phyloP scores from a whole-genome alignment of 2,888 invertebrate species.

The Ashinkailepas kermadecensis region DNA sequence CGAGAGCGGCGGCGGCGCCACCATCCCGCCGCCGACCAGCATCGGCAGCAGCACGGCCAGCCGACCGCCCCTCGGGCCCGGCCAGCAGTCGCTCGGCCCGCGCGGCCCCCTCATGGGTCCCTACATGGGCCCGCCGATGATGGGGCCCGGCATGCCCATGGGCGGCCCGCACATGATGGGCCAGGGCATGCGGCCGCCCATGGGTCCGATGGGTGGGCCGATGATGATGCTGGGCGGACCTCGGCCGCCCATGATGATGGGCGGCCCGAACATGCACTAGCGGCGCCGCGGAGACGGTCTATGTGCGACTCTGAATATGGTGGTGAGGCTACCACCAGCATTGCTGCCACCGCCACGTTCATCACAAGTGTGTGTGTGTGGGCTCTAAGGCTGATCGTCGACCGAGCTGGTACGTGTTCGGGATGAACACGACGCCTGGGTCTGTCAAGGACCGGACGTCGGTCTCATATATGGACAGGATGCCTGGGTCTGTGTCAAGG shows the following conservation, averaged over 20 bases:
- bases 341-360: too few relatives aligned
- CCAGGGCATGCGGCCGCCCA: constrained; percentile 33
- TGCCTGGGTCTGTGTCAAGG: too few relatives aligned
- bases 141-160: constrained; percentile 43
- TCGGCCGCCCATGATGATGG: background rate
- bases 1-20: constrained; percentile 50
- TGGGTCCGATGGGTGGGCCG: constrained; percentile 33
- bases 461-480: too few relatives aligned
- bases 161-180: constrained; percentile 41
- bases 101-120: constrained; percentile 35
- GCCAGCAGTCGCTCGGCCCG: constrained; percentile 37
- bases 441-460: too few relatives aligned
- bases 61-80: constrained; percentile 53
- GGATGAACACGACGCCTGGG: too few relatives aligned
- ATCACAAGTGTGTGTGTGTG: too few relatives aligned
- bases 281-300: too few relatives aligned
- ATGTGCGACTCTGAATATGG: too few relatives aligned
- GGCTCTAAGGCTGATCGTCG: too few relatives aligned
- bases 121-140: constrained; percentile 36
- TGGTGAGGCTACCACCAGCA: too few relatives aligned
- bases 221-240: background rate
- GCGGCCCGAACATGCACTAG: background rate
- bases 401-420: too few relatives aligned
- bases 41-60: constrained; percentile 26
- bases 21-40: constrained; percentile 63